Percentiles rank a stretch among this genome's conserved stretches.
These are phyloP conservation scores for Esox lucius DNA, from an alignment of 2,797 vertebrate species.

Conservation along the genomic window DNA sequence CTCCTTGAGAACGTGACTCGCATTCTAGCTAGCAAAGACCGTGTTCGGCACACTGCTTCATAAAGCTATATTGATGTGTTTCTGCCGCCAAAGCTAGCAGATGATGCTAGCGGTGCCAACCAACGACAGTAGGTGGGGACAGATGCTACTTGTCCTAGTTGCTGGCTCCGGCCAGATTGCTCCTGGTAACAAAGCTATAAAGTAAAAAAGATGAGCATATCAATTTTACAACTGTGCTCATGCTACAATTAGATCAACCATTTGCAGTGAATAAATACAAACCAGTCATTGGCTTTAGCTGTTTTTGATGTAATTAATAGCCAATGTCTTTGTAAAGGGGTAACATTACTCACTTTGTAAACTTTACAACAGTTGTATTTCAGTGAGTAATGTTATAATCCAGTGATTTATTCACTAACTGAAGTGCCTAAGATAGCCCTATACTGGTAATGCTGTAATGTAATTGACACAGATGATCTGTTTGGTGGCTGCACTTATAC, in stretches of 20 bases:
- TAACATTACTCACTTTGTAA: no score
- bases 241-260: conserved; percentile 62
- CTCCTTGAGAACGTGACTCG: conserved; percentile 75
- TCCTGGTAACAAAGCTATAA: conserved; percentile 78
- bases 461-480: conserved; percentile 11
- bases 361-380: conserved; percentile 20
- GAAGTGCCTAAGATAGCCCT: conserved; percentile 3
- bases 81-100: conserved; percentile 81
- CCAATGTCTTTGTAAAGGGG: not conserved
- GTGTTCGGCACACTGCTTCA: conserved; percentile 69
- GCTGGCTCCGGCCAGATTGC: conserved; percentile 76
- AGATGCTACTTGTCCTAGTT: conserved; percentile 82
- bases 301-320: conserved; percentile 23
- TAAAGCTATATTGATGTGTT: conserved; percentile 81
- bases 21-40: conserved; percentile 63
- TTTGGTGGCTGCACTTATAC: conserved; percentile 2
- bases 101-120: conserved; percentile 79
- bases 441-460: conserved; percentile 4
- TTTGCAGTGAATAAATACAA: conserved; percentile 42
- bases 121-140: conserved; percentile 77
- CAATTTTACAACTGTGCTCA: conserved; percentile 65
- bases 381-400: conserved; percentile 13
- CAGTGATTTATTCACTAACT: conserved; percentile 21
- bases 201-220: conserved; percentile 72
- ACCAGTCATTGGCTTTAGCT: conserved; percentile 35